A percentile compares a stretch with the other conserved stretches of the same genome.
Conservation (phyloP, 2,797 vertebrate species). For the Scolopax rusticola region DNA sequence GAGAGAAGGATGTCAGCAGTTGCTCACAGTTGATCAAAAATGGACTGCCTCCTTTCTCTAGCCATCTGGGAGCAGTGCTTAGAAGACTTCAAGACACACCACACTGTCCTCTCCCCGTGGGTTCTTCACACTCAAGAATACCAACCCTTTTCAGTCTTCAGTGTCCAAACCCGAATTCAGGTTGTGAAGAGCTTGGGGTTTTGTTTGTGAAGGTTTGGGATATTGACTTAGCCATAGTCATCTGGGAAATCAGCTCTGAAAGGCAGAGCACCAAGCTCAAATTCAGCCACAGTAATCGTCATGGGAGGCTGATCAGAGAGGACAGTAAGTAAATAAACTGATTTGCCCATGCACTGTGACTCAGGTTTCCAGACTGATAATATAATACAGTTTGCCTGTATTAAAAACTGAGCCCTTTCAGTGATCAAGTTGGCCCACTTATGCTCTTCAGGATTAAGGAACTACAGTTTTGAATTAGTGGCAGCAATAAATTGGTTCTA, state of each 20-base stretch:
- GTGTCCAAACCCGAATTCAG: not conserved
- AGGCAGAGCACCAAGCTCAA: not conserved
- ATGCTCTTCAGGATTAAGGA: not conserved
- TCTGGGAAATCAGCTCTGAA: not conserved
- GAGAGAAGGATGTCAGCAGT: not conserved
- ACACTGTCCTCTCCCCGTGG: fast-evolving
- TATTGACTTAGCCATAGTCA: not conserved
- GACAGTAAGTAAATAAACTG: not conserved
- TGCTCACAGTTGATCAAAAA: not conserved
- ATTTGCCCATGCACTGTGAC: not conserved
- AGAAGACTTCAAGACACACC: not conserved
- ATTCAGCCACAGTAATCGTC: not conserved
- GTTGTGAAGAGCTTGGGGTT: not conserved
- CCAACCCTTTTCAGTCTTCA: not conserved
- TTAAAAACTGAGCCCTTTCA: not conserved
- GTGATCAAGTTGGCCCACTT: not conserved
- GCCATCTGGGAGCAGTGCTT: not conserved
- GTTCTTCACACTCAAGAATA: not conserved
- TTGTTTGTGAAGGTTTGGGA: not conserved
- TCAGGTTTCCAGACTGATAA: not conserved
- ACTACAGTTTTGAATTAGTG: not conserved
- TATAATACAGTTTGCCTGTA: not conserved
- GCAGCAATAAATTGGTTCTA: not conserved
- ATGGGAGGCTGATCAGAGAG: not conserved
- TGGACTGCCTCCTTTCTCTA: not conserved